phyloP scores from a whole-genome alignment of 1,140 invertebrate genomes.

The Drosophila auraria region DNA sequence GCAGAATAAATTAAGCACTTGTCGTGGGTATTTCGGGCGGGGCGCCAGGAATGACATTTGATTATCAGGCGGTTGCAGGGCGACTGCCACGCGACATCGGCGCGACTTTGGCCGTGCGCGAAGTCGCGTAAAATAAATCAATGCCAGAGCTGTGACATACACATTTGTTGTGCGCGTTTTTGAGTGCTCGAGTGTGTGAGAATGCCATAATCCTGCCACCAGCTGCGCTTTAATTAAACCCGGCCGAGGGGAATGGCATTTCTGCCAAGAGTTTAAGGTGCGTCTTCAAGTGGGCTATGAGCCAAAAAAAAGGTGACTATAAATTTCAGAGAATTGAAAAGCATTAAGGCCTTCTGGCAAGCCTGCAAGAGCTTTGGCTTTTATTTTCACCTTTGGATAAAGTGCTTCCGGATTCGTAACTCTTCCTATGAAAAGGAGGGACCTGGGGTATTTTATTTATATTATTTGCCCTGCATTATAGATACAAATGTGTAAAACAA shows the following conservation, averaged over 20 bases:
- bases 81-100: conserved; percentile 41
- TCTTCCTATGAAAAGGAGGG: no score
- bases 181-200: conserved; percentile 7
- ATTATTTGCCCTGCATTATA: no score
- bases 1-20: conserved; percentile 82
- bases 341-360: not conserved
- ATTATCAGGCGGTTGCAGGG: conserved; percentile 69
- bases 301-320: conserved; percentile 36
- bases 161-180: conserved; percentile 25
- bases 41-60: conserved; percentile 73
- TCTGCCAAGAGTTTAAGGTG: conserved; percentile 29
- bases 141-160: conserved; percentile 68
- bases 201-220: conserved; percentile 60
- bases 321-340: conserved; percentile 49
- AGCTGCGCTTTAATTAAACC: conserved; percentile 72
- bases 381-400: not conserved
- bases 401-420: not conserved
- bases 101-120: conserved; percentile 59
- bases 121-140: conserved; percentile 67
- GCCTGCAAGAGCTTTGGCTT: not conserved
- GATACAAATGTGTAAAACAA: no score
- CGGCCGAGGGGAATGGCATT: conserved; percentile 28
- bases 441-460: no score
- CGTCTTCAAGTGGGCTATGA: conserved; percentile 9
- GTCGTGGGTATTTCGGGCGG: conserved; percentile 72